Base-by-base conservation (phyloP, 2,797 vertebrate genomes). In the Poecilia velifera region DNA sequence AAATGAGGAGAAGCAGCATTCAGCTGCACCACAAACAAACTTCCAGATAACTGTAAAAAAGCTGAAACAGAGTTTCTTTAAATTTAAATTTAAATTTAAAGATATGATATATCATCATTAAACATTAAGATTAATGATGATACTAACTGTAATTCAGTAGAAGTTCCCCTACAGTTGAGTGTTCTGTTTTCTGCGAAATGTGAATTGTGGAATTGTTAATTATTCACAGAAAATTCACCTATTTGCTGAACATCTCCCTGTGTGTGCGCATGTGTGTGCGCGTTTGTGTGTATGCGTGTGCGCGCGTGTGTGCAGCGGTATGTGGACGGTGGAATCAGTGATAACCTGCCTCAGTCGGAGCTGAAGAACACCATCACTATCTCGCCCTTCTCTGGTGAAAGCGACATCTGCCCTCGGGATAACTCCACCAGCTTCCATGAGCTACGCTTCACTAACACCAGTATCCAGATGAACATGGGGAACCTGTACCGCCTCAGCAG, bases 381-480 rank as follows among this genome's bases (percentile, higher is more conserved):
- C 86, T 98, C 97, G 0, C 98, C 98, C 0, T 99, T 97, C 3
- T 96, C 96, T 0, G 98, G 98, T 9, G 98, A 99, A 88, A 95
- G 93, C 0, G 98, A 99, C 92, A 98, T 99, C 94, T 98, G 98
- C 62, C 98, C 98, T 12, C 96, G 94, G 3, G 96, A 96, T 78
- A 95, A 91, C 62, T 97, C 97, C 83, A 96, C 89, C 71, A 97
- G 94, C 92, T 96, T 98, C 77, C 95, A 98, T 0, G 95, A 97
- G 53, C 90, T 98, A 84, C 92, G 96, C 0, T 22, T 98, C 76
- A 97, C 94, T 88, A 98, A 96, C 89, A 96, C 96, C 84, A 97
- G 93, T 90, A 92, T 98, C 41, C 96, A 96, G 83, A 88, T 98
- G 88, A 98, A 96, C 83, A 12, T 96, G 41, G 95, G 94, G 25